Evolutionary conservation across 2,888 invertebrate species (phyloP), one percentile per base, ranked within the genome.

Genomic region (Acleris cristana): DNA sequence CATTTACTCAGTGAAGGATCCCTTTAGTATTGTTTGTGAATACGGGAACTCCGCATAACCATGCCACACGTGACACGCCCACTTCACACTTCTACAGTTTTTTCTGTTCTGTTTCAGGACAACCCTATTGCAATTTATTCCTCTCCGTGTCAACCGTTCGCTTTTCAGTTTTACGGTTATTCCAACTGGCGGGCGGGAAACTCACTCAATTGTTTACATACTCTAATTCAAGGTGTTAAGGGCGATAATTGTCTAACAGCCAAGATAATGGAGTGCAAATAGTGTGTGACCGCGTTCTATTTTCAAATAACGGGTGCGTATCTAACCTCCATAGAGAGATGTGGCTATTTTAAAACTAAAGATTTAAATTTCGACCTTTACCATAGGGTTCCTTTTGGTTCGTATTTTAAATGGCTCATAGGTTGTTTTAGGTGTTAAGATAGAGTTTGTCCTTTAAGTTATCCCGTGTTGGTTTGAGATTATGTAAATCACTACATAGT

Each of bases 281-380:
- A 3, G 16, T 3, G 10, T 30, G 45, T 40, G 65, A 45, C 65
- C 51, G 51, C 63, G 70, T 60, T 65, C 70, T 65, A 70, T 69
- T 63, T 70, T 40, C 10, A 44, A 57, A 16, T 69, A 69, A 70
- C 70, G 70, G 65, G 63, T 26, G 68, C 65, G 6, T 5, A 62
- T 54, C 49, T 45, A 68, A 34, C 60, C 60, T 58, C 66, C 40
- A 14, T 40, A 4, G 14, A 34, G 34, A 40, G 40, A 40, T 14
- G 40, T 40, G 14, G 14, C 40, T 40, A 40, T 40, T 40, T 14
- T 3, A 5, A 40, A 40, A 40, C 40, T 14, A 4, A 2, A 4
- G 12, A 14, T 40, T 40, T 14, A 0, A 40, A 40, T 14, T 10
- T 1, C 40, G 1, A 40, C 40, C 14, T 40, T 40, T 40, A 4